These are phyloP conservation scores for Tetrao urogallus DNA, from an alignment of 2,113 vertebrate genomes.

Conservation along the genomic window DNA sequence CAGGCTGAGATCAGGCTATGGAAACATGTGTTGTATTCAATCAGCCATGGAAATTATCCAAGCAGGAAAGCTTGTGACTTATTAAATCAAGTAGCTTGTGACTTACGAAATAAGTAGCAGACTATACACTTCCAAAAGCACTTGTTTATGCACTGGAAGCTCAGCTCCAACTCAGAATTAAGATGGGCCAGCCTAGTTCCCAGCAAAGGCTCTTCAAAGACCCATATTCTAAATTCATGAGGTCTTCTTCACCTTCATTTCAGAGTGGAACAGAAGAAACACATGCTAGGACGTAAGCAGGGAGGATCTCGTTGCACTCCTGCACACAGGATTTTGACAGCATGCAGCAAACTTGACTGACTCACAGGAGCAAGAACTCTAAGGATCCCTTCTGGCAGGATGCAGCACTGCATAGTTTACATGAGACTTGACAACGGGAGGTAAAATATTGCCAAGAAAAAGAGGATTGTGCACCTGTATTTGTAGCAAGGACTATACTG, in stretches of 20 bases:
- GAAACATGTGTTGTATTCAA: neutral
- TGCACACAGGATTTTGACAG: neutral
- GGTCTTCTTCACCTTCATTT: neutral
- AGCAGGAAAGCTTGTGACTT: neutral
- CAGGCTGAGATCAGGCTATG: neutral
- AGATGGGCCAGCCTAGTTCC: neutral
- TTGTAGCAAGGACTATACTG: conserved; percentile 88
- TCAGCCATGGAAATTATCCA: neutral
- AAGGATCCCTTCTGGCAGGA: neutral
- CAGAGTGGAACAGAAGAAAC: neutral
- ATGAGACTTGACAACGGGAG: neutral
- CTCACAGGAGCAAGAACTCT: neutral
- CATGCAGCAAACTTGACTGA: neutral
- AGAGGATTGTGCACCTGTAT: conserved; percentile 82
- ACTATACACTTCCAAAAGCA: neutral
- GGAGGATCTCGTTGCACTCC: neutral
- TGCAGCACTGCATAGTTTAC: neutral
- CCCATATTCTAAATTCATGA: neutral
- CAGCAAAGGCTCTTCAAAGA: neutral
- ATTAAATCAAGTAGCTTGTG: neutral
- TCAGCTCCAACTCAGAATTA: neutral
- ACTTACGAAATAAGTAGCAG: neutral
- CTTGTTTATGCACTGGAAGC: neutral
- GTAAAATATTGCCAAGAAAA: neutral
- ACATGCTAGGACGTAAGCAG: neutral